phyloP scores from a whole-genome alignment of 2,797 vertebrate species.

The Catostomus latipinnis region DNA sequence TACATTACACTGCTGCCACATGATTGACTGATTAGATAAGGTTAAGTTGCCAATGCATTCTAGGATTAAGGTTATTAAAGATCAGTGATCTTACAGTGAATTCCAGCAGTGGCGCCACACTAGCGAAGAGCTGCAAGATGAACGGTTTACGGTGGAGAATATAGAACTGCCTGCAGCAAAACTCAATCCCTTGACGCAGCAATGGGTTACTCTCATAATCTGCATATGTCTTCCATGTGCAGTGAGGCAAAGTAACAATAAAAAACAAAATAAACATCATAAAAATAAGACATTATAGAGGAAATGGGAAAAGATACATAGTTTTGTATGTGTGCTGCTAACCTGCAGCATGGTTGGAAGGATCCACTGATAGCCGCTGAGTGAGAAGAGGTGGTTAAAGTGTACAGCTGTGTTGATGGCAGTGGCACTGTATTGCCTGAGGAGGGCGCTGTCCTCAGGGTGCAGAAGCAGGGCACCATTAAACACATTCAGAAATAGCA shows the following conservation, averaged over 20 bases:
- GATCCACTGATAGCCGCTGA: slow-evolving; percentile 99
- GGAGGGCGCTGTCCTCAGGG: slow-evolving; percentile 94
- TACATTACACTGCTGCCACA: too few species aligned
- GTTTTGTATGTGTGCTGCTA: not conserved
- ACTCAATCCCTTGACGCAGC: slow-evolving; percentile 92
- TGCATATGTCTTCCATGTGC: slow-evolving; percentile 84
- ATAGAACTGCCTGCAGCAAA: slow-evolving; percentile 97
- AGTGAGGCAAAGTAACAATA: not conserved
- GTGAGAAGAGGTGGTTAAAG: slow-evolving; percentile 98
- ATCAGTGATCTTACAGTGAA: slow-evolving; percentile 86
- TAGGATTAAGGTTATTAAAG: not conserved
- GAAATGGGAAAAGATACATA: not conserved
- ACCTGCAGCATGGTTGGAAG: slow-evolving; percentile 98
- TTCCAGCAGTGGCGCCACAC: slow-evolving; percentile 94
- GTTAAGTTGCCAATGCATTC: too few species aligned
- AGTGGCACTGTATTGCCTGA: slow-evolving; percentile 95
- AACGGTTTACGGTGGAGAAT: slow-evolving; percentile 97
- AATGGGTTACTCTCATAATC: slow-evolving; percentile 97
- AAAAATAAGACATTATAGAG: not conserved
- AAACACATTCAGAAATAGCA: slow-evolving; percentile 97
- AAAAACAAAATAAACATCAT: not conserved
- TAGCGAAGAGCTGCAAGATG: slow-evolving; percentile 94
- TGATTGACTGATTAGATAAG: too few species aligned
- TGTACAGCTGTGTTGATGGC: slow-evolving; percentile 98
- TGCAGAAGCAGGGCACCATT: slow-evolving; percentile 96